Percentiles rank a stretch among this genome's conserved stretches.
These are phyloP conservation scores for Balanococcus diminutus DNA, from an alignment of 2,888 invertebrate genomes.

Conservation along the genomic window DNA sequence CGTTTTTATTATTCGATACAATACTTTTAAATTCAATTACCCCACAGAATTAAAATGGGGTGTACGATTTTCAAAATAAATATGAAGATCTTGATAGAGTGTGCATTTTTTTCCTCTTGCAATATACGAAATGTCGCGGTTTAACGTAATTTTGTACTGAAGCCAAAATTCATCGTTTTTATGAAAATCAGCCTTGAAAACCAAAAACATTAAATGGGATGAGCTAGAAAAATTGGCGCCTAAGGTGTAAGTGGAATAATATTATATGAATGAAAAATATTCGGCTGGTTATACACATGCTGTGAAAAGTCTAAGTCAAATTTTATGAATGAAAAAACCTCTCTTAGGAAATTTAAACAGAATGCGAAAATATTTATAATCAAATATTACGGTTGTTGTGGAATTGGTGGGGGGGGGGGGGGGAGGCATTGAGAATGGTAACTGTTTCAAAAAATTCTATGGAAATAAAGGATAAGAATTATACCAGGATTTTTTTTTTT, in stretches of 20 bases:
- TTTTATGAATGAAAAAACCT: too few species aligned
- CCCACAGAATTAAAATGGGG: background rate
- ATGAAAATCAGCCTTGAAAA: background rate
- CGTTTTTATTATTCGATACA: background rate
- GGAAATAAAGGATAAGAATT: too few species aligned
- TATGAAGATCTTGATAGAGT: slow-evolving; percentile 33
- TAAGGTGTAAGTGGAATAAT: background rate
- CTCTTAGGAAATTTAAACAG: too few species aligned
- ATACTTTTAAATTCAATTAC: slow-evolving; percentile 36
- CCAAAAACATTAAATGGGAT: background rate
- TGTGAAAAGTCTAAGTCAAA: too few species aligned
- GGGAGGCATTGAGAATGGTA: too few species aligned
- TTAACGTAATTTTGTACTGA: background rate
- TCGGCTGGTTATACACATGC: too few species aligned
- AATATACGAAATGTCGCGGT: background rate
- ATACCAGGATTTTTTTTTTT: too few species aligned
- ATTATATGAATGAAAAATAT: background rate
- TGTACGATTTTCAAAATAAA: background rate
- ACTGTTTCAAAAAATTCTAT: too few species aligned
- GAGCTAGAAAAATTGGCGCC: slow-evolving; percentile 9
- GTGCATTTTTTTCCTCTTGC: background rate
- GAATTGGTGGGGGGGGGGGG: too few species aligned
- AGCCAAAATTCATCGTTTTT: background rate
- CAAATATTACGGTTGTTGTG: too few species aligned
- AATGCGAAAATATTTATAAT: too few species aligned